Evolutionary conservation across 2,113 vertebrate genomes (phyloP), one percentile per base, ranked within the genome.

Genomic region (Cynoglossus semilaevis): DNA sequence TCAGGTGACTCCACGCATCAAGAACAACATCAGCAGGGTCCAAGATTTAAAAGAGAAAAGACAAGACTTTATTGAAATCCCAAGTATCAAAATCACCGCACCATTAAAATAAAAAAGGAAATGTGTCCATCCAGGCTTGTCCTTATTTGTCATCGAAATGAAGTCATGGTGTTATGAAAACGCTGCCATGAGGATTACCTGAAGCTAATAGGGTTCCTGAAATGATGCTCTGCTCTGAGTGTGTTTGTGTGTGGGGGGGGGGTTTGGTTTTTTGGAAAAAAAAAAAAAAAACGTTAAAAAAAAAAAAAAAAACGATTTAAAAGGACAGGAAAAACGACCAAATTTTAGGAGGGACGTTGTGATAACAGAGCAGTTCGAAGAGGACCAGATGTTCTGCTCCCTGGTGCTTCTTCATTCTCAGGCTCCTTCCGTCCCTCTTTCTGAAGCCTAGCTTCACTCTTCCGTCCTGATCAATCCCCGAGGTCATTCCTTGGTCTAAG

Each of bases 191-290:
- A 22, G 63, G 68, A 58, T 54, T 51, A 58, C 56, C 40, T 80
- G 67, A 60, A 58, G 77, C 60, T 79, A 70, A 72, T 72, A 70
- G 22, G 22, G 70, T 83, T 80, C 85, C 56, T 53, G n/a, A 62
- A 76, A 69, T 80, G 80, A 73, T 65, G 44, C 73, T 60, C 54
- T n/a, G 70, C 46, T 4, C 37, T 44, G 63, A 36, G 67, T 40
- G 54, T 51, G 55, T 47, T 42, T n/a, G n/a, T n/a, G n/a, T n/a
- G n/a, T n/a, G n/a, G n/a, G n/a, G n/a, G 22, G 22, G 22, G 22
- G 6, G 22, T 29, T 29, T 29, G 2, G 22, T 29, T 29, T 29
- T 29, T 29, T n/a, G n/a, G n/a, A n/a, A n/a, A n/a, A n/a, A n/a
- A n/a, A n/a, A n/a, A n/a, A n/a, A n/a, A n/a, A n/a, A n/a, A n/a